These are phyloP conservation scores for Psettodes erumei DNA, from an alignment of 2,113 vertebrate genomes.

Conservation along the genomic window DNA sequence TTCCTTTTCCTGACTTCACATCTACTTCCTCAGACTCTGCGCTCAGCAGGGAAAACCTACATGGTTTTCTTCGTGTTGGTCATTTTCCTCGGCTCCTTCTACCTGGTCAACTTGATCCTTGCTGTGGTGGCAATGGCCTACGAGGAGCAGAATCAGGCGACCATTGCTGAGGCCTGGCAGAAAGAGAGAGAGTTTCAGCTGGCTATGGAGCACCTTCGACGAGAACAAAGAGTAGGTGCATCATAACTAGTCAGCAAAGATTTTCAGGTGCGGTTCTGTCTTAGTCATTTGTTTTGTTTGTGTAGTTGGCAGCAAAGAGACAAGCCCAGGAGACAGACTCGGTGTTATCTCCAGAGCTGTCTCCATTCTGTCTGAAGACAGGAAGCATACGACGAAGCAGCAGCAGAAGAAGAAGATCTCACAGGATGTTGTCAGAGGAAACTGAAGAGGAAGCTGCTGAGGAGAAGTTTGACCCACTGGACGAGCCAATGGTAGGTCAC, in stretches of 20 bases:
- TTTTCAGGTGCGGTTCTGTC: neutral
- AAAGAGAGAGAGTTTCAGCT: conserved; percentile 96
- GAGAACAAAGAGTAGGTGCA: conserved; percentile 90
- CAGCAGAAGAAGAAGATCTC: conserved; percentile 83
- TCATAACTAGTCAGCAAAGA: neutral
- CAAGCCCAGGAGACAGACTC: conserved; percentile 85
- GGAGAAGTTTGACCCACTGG: conserved; percentile 74
- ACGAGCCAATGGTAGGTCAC: conserved; percentile 74
- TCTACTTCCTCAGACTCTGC: conserved; percentile 86
- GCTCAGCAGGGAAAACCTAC: conserved; percentile 97
- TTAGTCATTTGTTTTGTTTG: neutral
- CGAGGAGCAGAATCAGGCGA: conserved; percentile 98
- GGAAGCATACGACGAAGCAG: conserved; percentile 83
- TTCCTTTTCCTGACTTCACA: conserved; percentile 5
- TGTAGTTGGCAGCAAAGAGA: conserved; percentile 84
- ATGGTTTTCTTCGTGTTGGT: conserved; percentile 99
- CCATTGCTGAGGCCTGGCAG: conserved; percentile 94
- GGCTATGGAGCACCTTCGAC: conserved; percentile 94
- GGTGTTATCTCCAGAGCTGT: conserved; percentile 85
- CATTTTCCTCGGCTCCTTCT: conserved; percentile 98
- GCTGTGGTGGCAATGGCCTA: conserved; percentile 99
- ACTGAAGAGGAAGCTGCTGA: conserved; percentile 80
- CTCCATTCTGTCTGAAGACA: conserved; percentile 83
- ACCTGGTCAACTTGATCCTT: conserved; percentile 96
- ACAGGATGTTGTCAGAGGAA: conserved; percentile 85